These are phyloP conservation scores for Euwallacea similis DNA, from an alignment of 1,140 invertebrate species.

Conservation along the genomic window DNA sequence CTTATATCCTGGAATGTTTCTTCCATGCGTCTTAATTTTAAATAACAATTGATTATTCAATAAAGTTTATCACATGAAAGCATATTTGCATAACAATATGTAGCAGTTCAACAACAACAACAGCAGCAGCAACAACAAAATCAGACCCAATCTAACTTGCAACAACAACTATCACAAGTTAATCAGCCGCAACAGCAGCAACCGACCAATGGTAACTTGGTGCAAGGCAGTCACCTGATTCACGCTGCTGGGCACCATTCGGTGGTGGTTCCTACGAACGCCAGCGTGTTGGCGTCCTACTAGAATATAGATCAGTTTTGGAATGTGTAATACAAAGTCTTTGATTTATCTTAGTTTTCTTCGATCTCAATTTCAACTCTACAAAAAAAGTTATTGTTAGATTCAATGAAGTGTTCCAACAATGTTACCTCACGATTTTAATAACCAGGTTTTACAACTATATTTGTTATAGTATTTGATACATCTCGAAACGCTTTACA, in stretches of 20 bases:
- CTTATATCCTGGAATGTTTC: too few relatives aligned
- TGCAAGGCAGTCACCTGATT: slow-evolving; percentile 47
- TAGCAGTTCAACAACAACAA: slow-evolving; percentile 9
- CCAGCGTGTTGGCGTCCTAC: slow-evolving; percentile 51
- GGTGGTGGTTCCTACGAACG: slow-evolving; percentile 51
- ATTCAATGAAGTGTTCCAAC: too few relatives aligned
- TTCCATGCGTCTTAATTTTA: too few relatives aligned
- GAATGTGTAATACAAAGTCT: slow-evolving; percentile 20
- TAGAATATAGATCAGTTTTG: slow-evolving; percentile 42
- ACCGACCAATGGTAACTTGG: slow-evolving; percentile 37
- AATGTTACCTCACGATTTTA: too few relatives aligned
- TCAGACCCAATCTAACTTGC: slow-evolving; percentile 11
- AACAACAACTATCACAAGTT: slow-evolving; percentile 25
- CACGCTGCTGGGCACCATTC: slow-evolving; percentile 48
- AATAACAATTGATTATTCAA: too few relatives aligned
- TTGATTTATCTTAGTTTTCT: too few relatives aligned
- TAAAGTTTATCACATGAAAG: too few relatives aligned
- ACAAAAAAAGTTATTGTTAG: too few relatives aligned
- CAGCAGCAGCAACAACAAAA: slow-evolving; percentile 13
- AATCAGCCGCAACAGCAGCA: slow-evolving; percentile 39
- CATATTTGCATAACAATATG: too few relatives aligned
- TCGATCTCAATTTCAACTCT: too few relatives aligned
- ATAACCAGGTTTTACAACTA: too few relatives aligned
- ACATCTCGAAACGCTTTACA: background rate
- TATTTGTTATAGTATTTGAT: background rate